phyloP scores from a whole-genome alignment of 2,113 vertebrate species.

The Apeltes quadracus region DNA sequence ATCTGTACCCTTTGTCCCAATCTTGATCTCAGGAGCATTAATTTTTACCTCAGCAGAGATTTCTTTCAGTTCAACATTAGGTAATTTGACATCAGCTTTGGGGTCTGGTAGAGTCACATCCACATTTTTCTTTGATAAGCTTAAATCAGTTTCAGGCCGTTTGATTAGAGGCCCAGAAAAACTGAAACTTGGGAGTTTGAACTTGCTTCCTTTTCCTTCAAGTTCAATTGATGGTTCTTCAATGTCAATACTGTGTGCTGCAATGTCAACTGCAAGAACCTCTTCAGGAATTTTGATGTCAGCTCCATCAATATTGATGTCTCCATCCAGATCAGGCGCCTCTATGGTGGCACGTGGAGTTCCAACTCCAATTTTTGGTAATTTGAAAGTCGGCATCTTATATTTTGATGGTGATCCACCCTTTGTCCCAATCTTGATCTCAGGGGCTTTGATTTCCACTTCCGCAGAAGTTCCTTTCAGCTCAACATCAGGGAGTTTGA shows the following conservation, averaged over 20 bases:
- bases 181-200: too few species aligned
- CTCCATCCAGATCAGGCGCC: conserved; percentile 4
- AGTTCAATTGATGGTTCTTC: neutral
- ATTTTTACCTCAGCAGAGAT: neutral
- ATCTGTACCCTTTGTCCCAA: neutral
- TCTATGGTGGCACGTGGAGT: conserved; percentile 3
- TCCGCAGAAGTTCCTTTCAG: neutral
- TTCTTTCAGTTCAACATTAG: neutral
- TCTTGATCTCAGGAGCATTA: neutral
- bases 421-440: neutral
- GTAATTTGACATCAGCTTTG: neutral
- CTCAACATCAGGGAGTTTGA: conserved; percentile 8
- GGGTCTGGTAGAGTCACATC: conserved; percentile 33
- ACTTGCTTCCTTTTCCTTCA: too few species aligned
- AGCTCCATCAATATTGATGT: conserved; percentile 4
- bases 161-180: too few species aligned
- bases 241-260: conserved; percentile 26
- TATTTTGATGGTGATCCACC: conserved; percentile 48
- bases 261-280: neutral
- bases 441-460: conserved; percentile 28
- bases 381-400: conserved; percentile 57
- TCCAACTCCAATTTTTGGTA: conserved; percentile 55
- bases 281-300: conserved; percentile 10
- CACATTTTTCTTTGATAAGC: neutral
- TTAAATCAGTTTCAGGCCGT: neutral